Evolutionary conservation across 37 sponge, comb jelly and placozoan species (phyloP), one percentile per base, ranked within the genome.

Genomic region (Theonella swinhoei): DNA sequence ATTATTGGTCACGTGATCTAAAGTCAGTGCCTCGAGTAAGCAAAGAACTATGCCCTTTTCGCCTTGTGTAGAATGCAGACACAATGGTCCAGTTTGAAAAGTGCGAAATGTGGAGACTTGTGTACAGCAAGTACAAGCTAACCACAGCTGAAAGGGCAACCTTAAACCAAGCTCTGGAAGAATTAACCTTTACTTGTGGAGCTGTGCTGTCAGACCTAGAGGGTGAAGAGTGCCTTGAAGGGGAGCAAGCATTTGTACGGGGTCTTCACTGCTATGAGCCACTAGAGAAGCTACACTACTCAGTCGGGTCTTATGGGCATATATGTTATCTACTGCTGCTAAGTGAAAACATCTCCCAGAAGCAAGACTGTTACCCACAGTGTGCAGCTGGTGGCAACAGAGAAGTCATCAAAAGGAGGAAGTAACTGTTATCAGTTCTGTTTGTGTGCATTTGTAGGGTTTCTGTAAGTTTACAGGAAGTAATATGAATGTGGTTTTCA

Each of bases 271-370:
- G 78, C 78, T 77, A 77, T 59, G 64, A 77, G 17, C 78, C 78
- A 34, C 37, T 77, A 4, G 78, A 77, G 78, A 77, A 77, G 64
- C 35, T 77, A 60, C 61, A 74, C 75, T 74, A 39, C 54, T 74
- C 75, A n/a, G 42, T 74, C 5, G 54, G 54, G 2, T 3, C 5
- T 24, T 19, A 69, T 8, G 75, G 41, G 9, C 75, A 4, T 2
- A 38, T 74, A 24, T 74, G 75, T 42, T 31, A 42, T 39, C 61
- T 62, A n/a, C 3, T 62, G 35, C 61, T 62, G 23, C 33, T 34
- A 5, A 32, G 20, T 4, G 40, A 32, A 24, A 30, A 62, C n/a
- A 1, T 62, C 2, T 1, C n/a, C 20, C 35, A 7, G 3, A 77
- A 59, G n/a, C 36, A 59, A 77, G 78, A 30, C 62, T 77, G 62